Conservation (phyloP, 1,140 invertebrate genomes). For the Armadillidium nasatum region DNA sequence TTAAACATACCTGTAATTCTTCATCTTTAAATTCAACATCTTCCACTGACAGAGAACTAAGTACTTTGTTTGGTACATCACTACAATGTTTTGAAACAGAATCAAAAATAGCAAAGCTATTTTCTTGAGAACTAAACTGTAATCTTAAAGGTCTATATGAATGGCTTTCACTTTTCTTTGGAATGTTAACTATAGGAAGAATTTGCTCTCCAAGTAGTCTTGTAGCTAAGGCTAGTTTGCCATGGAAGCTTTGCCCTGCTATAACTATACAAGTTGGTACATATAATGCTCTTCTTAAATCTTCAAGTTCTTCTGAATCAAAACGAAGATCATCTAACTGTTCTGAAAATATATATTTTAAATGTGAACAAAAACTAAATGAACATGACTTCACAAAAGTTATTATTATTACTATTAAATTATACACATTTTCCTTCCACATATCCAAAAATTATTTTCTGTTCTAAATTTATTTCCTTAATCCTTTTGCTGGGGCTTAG, state of each 20-base stretch:
- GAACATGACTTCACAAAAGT: too few species aligned
- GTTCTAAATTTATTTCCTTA: too few species aligned
- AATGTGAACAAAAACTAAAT: too few species aligned
- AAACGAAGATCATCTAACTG: constrained; percentile 1
- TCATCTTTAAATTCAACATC: background rate
- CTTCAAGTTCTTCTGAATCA: background rate
- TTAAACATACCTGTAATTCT: background rate
- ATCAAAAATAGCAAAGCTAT: background rate
- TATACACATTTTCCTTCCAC: too few species aligned
- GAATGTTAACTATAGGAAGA: background rate
- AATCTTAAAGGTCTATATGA: background rate
- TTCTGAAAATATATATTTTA: background rate
- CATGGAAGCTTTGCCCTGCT: background rate
- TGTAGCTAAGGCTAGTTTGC: background rate
- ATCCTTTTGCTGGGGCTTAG: too few species aligned
- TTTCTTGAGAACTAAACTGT: background rate
- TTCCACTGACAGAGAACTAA: background rate
- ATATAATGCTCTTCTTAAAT: background rate
- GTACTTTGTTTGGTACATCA: background rate
- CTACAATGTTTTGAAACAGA: background rate
- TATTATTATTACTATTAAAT: too few species aligned
- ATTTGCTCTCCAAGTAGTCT: background rate
- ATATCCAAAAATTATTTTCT: too few species aligned
- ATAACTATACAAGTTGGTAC: background rate
- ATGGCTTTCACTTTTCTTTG: background rate